A percentile compares a stretch with the other conserved stretches of the same genome.
phyloP scores from a whole-genome alignment of 2,888 invertebrate species.

The Megaustenia siamemsis region DNA sequence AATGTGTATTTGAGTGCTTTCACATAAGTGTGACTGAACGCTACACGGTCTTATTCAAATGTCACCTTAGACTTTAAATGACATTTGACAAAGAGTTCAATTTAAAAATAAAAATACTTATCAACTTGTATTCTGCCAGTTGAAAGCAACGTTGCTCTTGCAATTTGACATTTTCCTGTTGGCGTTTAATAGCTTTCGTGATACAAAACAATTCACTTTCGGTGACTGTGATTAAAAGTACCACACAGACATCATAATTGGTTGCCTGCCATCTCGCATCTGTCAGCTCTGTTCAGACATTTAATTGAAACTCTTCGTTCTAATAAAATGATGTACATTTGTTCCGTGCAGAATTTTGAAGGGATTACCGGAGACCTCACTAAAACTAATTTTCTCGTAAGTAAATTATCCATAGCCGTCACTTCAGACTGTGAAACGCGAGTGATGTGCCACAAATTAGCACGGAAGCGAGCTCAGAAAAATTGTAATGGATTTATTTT shows the following conservation, averaged over 20 bases:
- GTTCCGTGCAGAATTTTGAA: not conserved
- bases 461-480: not conserved
- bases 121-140: too few species aligned
- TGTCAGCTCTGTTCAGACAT: not conserved
- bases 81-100: too few species aligned
- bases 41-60: too few species aligned
- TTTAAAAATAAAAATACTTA: too few species aligned
- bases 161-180: not conserved
- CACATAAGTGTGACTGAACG: too few species aligned
- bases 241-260: constrained; percentile 7
- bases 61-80: too few species aligned
- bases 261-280: constrained; percentile 9
- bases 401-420: not conserved
- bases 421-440: too few species aligned
- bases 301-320: not conserved
- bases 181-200: not conserved
- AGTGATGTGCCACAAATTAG: not conserved
- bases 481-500: not conserved
- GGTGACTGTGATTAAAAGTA: not conserved
- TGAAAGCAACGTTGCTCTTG: too few species aligned
- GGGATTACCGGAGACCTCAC: not conserved
- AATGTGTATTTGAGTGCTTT: too few species aligned
- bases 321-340: not conserved
- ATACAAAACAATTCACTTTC: constrained; percentile 5
- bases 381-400: not conserved